These are phyloP conservation scores for Ctenopoma kingsleyae DNA, from an alignment of 2,797 vertebrate genomes.

Conservation along the genomic window DNA sequence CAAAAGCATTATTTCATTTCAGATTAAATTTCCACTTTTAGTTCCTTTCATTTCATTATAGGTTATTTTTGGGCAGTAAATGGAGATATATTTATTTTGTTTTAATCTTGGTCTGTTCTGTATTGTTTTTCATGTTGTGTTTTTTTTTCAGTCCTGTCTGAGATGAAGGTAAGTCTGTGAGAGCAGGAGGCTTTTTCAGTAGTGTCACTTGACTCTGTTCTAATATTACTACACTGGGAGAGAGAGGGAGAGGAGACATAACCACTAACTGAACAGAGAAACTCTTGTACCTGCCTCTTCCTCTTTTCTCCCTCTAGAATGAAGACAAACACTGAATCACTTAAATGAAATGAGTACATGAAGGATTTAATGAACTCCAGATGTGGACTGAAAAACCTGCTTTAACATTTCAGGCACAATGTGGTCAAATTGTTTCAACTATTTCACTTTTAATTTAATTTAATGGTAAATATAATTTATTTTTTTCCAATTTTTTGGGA, in stretches of 20 bases:
- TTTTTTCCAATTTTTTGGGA: conserved; percentile 78
- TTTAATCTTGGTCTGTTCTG: conserved; percentile 66
- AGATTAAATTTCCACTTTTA: conserved; percentile 61
- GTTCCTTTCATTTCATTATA: conserved; percentile 77
- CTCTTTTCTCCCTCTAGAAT: conserved; percentile 59
- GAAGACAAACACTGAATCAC: conserved; percentile 70
- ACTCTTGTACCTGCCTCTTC: conserved; percentile 69
- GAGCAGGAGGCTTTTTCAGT: conserved; percentile 58
- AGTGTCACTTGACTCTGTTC: conserved; percentile 57
- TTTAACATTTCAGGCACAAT: conserved; percentile 80
- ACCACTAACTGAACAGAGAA: conserved; percentile 82
- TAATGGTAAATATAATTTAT: conserved; percentile 84
- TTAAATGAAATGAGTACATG: conserved; percentile 69
- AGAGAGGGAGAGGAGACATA: conserved; percentile 62
- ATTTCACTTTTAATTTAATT: conserved; percentile 85
- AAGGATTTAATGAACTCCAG: conserved; percentile 73
- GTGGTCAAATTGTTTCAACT: conserved; percentile 76
- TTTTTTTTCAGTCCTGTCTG: conserved; percentile 63
- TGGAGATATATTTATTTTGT: conserved; percentile 81
- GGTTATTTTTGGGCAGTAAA: conserved; percentile 68
- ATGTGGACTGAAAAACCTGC: conserved; percentile 68
- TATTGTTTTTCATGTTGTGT: conserved; percentile 54
- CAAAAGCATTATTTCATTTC: conserved; percentile 77
- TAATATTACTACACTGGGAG: conserved; percentile 72
- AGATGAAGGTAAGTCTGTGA: conserved; percentile 71